Base-by-base conservation (phyloP, 2,888 invertebrate genomes). In the Salticus scenicus region DNA sequence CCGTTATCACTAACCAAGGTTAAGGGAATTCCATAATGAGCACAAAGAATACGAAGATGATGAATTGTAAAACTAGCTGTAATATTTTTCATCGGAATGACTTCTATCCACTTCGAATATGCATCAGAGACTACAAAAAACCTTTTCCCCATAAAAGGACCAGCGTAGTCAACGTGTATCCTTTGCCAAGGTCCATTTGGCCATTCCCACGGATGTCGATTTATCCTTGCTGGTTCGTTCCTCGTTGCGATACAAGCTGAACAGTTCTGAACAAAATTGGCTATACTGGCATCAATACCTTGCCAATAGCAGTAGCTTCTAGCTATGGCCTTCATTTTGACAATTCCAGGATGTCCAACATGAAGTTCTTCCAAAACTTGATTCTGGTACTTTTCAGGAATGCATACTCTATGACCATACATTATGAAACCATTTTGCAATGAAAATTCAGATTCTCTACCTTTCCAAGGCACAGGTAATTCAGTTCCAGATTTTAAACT, bases 161-260 rank as follows among this genome's bases (percentile, higher is more conserved):
- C 91, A 28, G 91, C 91, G 89, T 91, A 92, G 88, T 92, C 92
- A 30, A 91, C 88, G 89, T 92, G 92, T 10, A 92, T 87, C 30
- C 92, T 88, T 82, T 90, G 89, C 90, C 90, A 91, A 20, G 90
- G 89, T 67, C 69, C 51, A 69, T 73, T 73, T 73, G 73, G 73
- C 73, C 73, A 73, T 73, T 73, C 73, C 73, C 73, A 73, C 73
- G 73, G 73, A 73, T 73, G 73, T 73, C 73, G 73, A 73, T 57
- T 73, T 73, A 73, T 73, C 73, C 73, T 73, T 73, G 73, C 73
- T 73, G 73, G 63, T 73, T 73, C 63, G 73, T 73, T 73, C 73
- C 63, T 73, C 73, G 73, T 73, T 73, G 73, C 73, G 73, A 73
- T 73, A 73, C 63, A 73, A 73, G 63, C 73, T 73, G 73, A 73